Evolutionary conservation across 1,140 invertebrate species (phyloP).

Genomic region (Scaptomyza pallida): DNA sequence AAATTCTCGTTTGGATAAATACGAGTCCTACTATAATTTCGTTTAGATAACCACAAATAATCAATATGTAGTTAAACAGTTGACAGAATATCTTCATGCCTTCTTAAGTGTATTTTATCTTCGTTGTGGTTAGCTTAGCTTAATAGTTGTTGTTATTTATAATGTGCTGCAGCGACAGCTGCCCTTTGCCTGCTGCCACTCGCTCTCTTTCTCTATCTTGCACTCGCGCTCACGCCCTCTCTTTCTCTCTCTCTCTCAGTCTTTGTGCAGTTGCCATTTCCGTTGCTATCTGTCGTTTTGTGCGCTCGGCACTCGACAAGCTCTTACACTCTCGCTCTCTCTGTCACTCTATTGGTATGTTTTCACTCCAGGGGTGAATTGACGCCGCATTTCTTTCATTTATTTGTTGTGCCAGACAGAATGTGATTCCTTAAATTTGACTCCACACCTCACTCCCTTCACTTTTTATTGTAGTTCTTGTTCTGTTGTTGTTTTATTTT

Average conservation of each 20-base stretch:
- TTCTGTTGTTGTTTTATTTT: not conserved
- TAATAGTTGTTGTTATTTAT: constrained; percentile 62
- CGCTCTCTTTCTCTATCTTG: constrained; percentile 5
- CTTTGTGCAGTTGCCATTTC: constrained; percentile 58
- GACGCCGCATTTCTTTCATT: constrained; percentile 58
- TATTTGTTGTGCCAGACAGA: constrained; percentile 43
- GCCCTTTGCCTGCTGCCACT: constrained; percentile 26
- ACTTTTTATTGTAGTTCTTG: not conserved
- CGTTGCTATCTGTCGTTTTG: constrained; percentile 46
- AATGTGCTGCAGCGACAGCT: constrained; percentile 51
- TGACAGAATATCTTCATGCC: too few species aligned
- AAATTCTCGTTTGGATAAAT: too few species aligned
- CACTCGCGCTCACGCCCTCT: not conserved
- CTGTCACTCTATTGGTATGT: not conserved
- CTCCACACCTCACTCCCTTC: constrained; percentile 5
- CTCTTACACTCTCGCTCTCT: too few species aligned
- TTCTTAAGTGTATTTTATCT: not conserved
- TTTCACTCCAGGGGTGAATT: constrained; percentile 49
- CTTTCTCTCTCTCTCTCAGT: constrained; percentile 10
- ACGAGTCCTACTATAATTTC: too few species aligned
- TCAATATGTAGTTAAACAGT: not conserved
- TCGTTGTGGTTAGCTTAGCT: not conserved
- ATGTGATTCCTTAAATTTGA: constrained; percentile 29
- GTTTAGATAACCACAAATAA: too few species aligned
- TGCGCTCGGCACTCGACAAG: constrained; percentile 13